A percentile compares a stretch with the other conserved stretches of the same genome.
phyloP scores from a whole-genome alignment of 2,113 vertebrate genomes.

The Hemiscyllium ocellatum region DNA sequence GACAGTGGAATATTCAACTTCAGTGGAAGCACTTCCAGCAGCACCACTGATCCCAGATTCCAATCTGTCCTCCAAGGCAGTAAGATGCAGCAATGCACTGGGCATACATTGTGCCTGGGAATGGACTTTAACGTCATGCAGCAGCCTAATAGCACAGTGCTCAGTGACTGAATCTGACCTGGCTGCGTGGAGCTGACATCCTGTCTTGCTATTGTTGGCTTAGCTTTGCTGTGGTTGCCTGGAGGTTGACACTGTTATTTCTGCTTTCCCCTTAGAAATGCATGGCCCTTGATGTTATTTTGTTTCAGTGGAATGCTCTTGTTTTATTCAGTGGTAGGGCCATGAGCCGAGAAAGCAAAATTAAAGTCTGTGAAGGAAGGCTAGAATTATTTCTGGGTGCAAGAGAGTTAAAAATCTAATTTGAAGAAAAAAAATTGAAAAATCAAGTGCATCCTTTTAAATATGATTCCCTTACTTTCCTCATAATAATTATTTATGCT shows the following conservation, averaged over 20 bases:
- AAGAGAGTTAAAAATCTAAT: not conserved
- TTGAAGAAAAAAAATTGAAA: not conserved
- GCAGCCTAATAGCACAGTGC: not conserved
- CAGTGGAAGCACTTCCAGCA: no score
- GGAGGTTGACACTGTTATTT: not conserved
- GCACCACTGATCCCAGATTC: no score
- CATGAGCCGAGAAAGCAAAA: not conserved
- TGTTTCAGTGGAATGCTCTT: not conserved
- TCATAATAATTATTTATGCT: not conserved
- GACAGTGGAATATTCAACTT: not conserved
- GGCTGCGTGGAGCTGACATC: not conserved
- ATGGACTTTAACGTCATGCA: slow-evolving; percentile 4
- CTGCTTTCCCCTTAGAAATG: not conserved
- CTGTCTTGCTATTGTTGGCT: slow-evolving; percentile 16
- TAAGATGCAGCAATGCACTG: not conserved
- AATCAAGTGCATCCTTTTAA: not conserved
- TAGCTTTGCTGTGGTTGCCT: not conserved
- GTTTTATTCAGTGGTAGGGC: not conserved
- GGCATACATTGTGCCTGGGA: not conserved
- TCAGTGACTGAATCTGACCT: slow-evolving; percentile 3
- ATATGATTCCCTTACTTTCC: not conserved
- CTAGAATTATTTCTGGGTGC: not conserved
- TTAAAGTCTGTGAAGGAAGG: not conserved
- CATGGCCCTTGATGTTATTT: not conserved
- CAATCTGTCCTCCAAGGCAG: not conserved